phyloP scores from a whole-genome alignment of 1,140 invertebrate species.

The Euschistus heros region DNA sequence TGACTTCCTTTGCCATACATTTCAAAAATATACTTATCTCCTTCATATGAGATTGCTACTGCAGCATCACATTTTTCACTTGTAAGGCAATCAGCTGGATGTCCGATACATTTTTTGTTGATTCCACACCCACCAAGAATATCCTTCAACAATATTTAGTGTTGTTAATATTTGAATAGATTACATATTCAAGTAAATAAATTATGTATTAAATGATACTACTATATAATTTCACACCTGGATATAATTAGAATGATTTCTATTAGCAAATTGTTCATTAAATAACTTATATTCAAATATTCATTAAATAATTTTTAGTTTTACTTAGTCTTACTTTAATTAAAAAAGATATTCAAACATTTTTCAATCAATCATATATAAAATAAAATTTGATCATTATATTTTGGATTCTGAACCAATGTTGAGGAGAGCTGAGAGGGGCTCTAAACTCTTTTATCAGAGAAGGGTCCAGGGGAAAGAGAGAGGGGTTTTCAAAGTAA shows the following conservation, averaged over 20 bases:
- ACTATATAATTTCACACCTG: neutral
- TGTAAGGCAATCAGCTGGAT: constrained; percentile 51
- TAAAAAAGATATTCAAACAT: too few species aligned
- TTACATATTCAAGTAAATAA: neutral
- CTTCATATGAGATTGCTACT: constrained; percentile 53
- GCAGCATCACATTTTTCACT: constrained; percentile 54
- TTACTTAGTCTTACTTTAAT: too few species aligned
- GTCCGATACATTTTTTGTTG: constrained; percentile 70
- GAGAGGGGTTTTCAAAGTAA: too few species aligned
- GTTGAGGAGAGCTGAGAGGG: too few species aligned
- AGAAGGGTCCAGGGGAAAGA: too few species aligned
- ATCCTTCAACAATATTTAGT: constrained; percentile 7
- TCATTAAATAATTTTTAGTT: constrained; percentile 15
- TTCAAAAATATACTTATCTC: constrained; percentile 55
- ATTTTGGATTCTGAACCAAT: too few species aligned
- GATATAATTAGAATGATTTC: neutral
- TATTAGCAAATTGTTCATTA: neutral
- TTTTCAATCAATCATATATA: too few species aligned
- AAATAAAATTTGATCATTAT: too few species aligned
- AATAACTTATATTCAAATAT: neutral
- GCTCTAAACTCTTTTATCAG: too few species aligned
- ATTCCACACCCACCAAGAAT: constrained; percentile 64
- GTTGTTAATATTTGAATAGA: neutral
- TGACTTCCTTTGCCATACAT: constrained; percentile 39
- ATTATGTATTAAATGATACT: neutral